Base-by-base conservation (phyloP, 35 echinoderm and acorn worm genomes). In the Ophioderma brevispina region DNA sequence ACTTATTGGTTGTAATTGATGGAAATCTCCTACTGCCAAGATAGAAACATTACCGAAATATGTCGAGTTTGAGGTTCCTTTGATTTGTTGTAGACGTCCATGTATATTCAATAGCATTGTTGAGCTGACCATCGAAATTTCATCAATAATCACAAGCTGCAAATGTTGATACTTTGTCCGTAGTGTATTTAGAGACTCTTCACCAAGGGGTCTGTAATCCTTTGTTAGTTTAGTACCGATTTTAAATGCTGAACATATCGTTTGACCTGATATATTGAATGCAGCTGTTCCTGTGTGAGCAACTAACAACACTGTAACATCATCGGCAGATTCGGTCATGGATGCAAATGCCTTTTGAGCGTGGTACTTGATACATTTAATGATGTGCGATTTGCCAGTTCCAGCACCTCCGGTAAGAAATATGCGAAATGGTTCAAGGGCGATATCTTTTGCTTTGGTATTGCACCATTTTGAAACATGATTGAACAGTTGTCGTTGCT, bases 321-420 rank as follows among this genome's bases (percentile, higher is more conserved):
- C 76, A 79, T 91, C 93, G 33, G 88, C 50, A 75, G 39, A 37
- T 34, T 85, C 75, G 32, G 19, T 64, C 77, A 77, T 90, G 64
- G 36, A 38, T 13, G 36, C 42, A 82, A 94, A 79, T 76, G 91
- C 76, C 32, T 39, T 84, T 38, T 56, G 40, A 28, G 59, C 88
- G 32, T 87, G 76, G 70, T 84, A 40, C 30, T 81, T 78, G 50
- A 87, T 80, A 82, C 88, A 94, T 90, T 91, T 94, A 17, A 94
- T 87, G 28, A 94, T 13, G 77, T 90, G 86, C 15, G 64, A 80
- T 82, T 94, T 94, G 0, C 93, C 82, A 36, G 93, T 90, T 14
- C 83, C 88, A 85, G 88, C 87, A 76, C 92, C 92, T 64, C 92
- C 88, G 70, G 89, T 87, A 35, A 92, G 32, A 85, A 92, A 96